These are phyloP conservation scores for Temnothorax longispinosus DNA, from an alignment of 1,140 invertebrate genomes.

Conservation along the genomic window DNA sequence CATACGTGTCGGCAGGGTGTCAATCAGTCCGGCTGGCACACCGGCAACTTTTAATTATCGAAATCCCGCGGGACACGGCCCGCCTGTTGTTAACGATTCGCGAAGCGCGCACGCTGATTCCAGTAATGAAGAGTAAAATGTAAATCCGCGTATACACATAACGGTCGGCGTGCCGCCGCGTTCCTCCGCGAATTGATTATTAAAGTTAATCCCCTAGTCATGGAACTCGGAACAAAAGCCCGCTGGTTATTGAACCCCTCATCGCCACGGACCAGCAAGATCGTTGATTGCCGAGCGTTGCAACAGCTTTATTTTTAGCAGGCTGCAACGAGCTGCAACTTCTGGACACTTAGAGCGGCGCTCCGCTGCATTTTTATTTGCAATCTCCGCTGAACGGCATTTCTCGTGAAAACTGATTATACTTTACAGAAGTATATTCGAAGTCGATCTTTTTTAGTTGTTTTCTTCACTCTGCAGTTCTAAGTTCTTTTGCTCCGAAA, in stretches of 20 bases:
- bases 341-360: neutral
- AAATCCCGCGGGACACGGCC: conserved; percentile 53
- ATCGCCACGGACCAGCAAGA: conserved; percentile 41
- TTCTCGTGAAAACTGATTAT: neutral
- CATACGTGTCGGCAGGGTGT: conserved; percentile 65
- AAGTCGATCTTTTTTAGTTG: neutral
- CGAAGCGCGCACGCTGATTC: conserved; percentile 53
- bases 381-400: neutral
- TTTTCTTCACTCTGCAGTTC: neutral
- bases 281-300: conserved; percentile 19
- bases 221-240: conserved; percentile 46
- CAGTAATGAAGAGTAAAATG: conserved; percentile 62
- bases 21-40: conserved; percentile 65
- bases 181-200: conserved; percentile 47
- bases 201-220: conserved; percentile 35
- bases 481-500: neutral
- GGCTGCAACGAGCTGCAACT: neutral
- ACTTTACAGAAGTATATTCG: neutral
- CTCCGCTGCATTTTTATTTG: neutral
- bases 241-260: conserved; percentile 46
- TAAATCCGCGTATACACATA: conserved; percentile 35
- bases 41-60: conserved; percentile 72
- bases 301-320: conserved; percentile 40
- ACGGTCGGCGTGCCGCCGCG: conserved; percentile 37
- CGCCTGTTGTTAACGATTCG: conserved; percentile 65